Evolutionary conservation across 2,113 vertebrate species (phyloP).

Genomic region (Rhinopomastus cyanomelas): DNA sequence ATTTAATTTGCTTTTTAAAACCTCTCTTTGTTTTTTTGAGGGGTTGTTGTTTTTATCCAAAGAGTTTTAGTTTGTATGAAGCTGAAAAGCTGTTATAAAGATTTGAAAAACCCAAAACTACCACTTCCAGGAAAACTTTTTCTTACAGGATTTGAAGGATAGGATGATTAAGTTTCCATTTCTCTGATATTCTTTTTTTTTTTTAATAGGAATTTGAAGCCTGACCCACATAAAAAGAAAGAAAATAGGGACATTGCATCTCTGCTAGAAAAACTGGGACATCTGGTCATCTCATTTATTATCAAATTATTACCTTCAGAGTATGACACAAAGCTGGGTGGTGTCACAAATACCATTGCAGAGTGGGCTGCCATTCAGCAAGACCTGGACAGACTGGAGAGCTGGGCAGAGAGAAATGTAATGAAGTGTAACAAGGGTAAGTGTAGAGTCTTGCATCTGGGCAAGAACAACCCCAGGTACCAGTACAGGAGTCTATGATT

Average conservation of each 20-base stretch:
- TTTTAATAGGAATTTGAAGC: constrained; percentile 7
- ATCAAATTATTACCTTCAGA: neutral
- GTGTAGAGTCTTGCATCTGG: too few species aligned
- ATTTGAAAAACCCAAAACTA: neutral
- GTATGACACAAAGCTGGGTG: too few species aligned
- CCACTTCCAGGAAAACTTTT: neutral
- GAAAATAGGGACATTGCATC: neutral
- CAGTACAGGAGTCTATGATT: too few species aligned
- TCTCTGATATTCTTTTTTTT: neutral
- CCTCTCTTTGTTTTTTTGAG: constrained; percentile 4
- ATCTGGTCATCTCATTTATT: constrained; percentile 7
- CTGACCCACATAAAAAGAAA: constrained; percentile 21
- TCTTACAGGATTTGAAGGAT: neutral
- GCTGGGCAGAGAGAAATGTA: too few species aligned
- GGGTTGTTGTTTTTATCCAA: neutral
- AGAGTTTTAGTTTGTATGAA: constrained; percentile 17
- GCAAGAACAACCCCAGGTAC: too few species aligned
- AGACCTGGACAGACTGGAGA: too few species aligned
- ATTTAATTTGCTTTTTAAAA: constrained; percentile 67
- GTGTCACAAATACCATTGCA: too few species aligned
- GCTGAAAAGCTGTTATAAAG: constrained; percentile 23
- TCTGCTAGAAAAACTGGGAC: constrained; percentile 37
- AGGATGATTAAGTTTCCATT: neutral
- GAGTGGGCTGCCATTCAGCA: too few species aligned
- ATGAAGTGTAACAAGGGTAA: too few species aligned